A percentile compares a stretch with the other conserved stretches of the same genome.
Evolutionary conservation across 2,113 vertebrate genomes (phyloP).

Genomic region (Sturnira hondurensis): DNA sequence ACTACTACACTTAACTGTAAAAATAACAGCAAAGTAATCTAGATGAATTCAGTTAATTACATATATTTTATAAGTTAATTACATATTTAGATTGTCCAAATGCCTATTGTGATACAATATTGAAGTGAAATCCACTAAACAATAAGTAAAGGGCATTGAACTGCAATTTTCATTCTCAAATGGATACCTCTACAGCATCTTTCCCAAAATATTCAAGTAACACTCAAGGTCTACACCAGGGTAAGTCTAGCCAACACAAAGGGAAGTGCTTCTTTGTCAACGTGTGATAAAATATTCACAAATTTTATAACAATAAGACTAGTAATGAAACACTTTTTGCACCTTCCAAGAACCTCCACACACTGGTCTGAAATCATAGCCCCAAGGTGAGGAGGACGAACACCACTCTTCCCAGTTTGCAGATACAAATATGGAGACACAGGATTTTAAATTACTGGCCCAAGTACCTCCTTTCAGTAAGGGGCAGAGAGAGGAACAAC

Average conservation of each 20-base stretch:
- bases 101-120: neutral
- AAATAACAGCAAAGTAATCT: neutral
- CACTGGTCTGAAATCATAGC: neutral
- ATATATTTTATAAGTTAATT: no score
- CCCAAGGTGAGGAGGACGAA: neutral
- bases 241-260: neutral
- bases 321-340: neutral
- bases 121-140: slow-evolving; percentile 8
- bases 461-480: neutral
- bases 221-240: neutral
- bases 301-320: neutral
- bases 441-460: neutral
- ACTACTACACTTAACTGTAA: neutral
- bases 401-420: neutral
- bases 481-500: neutral
- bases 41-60: neutral
- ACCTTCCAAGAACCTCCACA: neutral
- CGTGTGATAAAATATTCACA: slow-evolving; percentile 25
- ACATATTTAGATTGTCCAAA: slow-evolving; percentile 5
- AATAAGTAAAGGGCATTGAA: neutral
- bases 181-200: neutral
- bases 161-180: neutral
- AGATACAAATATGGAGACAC: neutral
- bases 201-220: slow-evolving; percentile 2
- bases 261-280: neutral